Conservation (phyloP, 2,113 vertebrate genomes). For the Paramormyrops kingsleyae region DNA sequence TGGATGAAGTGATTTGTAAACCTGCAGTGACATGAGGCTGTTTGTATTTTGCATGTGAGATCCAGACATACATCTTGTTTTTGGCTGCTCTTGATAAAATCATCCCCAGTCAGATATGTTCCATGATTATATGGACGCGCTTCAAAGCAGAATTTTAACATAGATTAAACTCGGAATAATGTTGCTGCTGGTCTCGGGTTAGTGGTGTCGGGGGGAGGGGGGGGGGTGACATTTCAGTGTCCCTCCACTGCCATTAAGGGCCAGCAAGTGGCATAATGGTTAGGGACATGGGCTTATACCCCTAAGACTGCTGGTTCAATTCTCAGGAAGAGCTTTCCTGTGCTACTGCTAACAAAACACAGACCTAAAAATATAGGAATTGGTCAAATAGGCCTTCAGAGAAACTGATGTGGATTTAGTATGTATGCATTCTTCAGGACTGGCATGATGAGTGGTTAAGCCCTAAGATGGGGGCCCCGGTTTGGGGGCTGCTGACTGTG, state of each 20-base stretch:
- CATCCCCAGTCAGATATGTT: neutral
- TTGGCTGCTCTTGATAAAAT: constrained; percentile 13
- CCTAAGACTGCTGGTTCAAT: neutral
- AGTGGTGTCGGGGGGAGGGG: neutral
- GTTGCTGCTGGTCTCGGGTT: neutral
- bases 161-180: neutral
- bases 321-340: neutral
- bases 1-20: constrained; percentile 8
- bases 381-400: neutral
- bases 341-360: neutral
- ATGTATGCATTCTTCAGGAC: neutral
- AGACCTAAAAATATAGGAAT: neutral
- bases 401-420: neutral
- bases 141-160: neutral
- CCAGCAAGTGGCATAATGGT: neutral
- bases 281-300: neutral
- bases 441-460: neutral
- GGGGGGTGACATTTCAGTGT: neutral
- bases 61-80: neutral
- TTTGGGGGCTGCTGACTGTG: constrained; percentile 20
- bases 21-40: neutral
- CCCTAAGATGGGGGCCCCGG: neutral
- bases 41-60: neutral
- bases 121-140: neutral
- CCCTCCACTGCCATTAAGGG: neutral